These are phyloP conservation scores for Bombus vancouverensis DNA, from an alignment of 1,140 invertebrate species.

Conservation along the genomic window DNA sequence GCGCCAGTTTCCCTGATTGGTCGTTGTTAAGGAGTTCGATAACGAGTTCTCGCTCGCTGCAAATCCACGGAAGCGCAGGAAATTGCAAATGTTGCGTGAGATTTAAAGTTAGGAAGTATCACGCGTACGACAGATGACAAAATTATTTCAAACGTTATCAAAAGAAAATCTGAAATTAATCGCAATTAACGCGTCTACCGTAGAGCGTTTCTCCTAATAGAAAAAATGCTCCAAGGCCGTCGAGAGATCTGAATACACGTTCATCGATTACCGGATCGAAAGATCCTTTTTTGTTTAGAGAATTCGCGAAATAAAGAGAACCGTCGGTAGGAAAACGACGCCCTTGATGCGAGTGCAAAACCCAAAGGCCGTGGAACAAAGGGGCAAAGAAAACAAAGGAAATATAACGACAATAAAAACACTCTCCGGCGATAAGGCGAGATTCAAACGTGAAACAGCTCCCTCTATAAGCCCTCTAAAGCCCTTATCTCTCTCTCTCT, in stretches of 20 bases:
- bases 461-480: conserved; percentile 6
- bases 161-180: too few species aligned
- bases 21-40: background rate
- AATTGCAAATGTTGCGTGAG: background rate
- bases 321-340: background rate
- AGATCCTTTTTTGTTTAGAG: background rate
- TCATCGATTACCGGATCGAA: background rate
- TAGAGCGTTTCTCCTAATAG: too few species aligned
- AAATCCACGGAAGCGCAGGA: background rate
- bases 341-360: conserved; percentile 20
- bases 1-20: background rate
- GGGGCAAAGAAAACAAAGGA: conserved; percentile 48
- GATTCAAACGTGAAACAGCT: conserved; percentile 24
- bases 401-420: conserved; percentile 55
- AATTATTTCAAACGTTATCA: too few species aligned
- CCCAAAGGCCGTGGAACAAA: conserved; percentile 48
- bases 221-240: too few species aligned
- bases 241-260: background rate
- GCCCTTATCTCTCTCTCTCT: background rate
- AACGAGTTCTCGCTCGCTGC: background rate
- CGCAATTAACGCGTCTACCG: too few species aligned
- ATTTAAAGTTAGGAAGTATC: background rate
- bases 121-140: too few species aligned
- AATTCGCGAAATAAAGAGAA: background rate
- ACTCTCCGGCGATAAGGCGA: conserved; percentile 33